Evolutionary conservation across 2,113 vertebrate species (phyloP), one percentile per base, ranked within the genome.

Genomic region (Nothocercus julius): DNA sequence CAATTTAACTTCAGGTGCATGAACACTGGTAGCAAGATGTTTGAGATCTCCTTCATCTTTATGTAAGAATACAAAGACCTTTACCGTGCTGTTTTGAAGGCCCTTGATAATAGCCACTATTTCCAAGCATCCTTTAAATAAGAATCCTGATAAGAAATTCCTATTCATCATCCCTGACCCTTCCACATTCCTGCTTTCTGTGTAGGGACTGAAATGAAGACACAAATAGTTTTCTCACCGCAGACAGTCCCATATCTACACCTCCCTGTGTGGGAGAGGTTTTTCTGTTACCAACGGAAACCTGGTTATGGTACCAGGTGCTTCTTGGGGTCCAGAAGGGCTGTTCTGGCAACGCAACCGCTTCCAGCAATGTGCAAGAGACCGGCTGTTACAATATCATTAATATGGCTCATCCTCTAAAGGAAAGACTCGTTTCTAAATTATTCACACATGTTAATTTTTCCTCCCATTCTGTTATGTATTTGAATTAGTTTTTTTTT

Each of bases 381-480:
- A 93, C 20, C 30, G 72, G 61, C 59, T 59, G 83, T 83, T 81
- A 64, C 21, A 8, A 53, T 53, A 47, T 76, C 79, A 34, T 19
- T 76, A 85, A 85, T 79, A 76, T 0, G 79, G 68, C 22, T n/a
- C 30, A 34, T n/a, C 28, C 62, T 93, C 62, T 80, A 79, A 93
- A 94, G 66, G 85, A 72, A 36, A 90, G 25, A 25, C 38, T 84
- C 36, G 30, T 59, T 92, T 72, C 45, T 90, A 88, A 85, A 96
- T 93, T 87, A 94, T 90, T 95, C 91, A 88, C 63, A 72, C 16
- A 53, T 21, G 11, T 53, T 93, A 93, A 44, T 96, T 93, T 92
- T 88, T 69, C 64, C 89, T 47, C 64, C 56, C 30, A 2, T 21
- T 13, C 54, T 79, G 14, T 81, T 89, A 85, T 2, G 51, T 40